Evolutionary conservation across 2,113 vertebrate species (phyloP), one percentile per base, ranked within the genome.

Genomic region (Pimephales promelas): DNA sequence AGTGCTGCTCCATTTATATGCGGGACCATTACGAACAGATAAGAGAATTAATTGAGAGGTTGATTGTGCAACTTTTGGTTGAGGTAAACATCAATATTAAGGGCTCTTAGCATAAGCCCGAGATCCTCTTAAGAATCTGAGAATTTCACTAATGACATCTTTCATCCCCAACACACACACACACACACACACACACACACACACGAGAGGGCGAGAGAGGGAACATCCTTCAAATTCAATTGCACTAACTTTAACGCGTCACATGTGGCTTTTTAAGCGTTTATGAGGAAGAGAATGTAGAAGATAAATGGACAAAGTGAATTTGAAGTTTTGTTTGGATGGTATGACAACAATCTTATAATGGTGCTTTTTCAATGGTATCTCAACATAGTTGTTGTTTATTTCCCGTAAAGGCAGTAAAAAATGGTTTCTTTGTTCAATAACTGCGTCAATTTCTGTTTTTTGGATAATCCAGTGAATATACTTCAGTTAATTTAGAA

Each of bases 111-210:
- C 20, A 31, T 80, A 80, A 80, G 24, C 61, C 61, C 22, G 26
- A 80, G 40, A 80, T 80, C 61, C 78, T 80, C 78, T 80, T 64
- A 80, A 52, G 78, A 66, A 80, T 52, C 43, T 0, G 5, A 66
- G 78, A 79, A 52, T 80, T 80, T 80, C 78, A 80, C 61, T 80
- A 80, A 80, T 80, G 78, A 80, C 78, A 26, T 66, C 43, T 66
- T 80, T 80, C 43, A 80, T 64, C 16, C 40, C 24, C 24, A 64
- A 18, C 14, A 62, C 57, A 45, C 24, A 45, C 76, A 31, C 28
- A n/a, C 49, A 34, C 18, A 34, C 9, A 22, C 43, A 47, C 6
- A 5, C 24, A 16, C 14, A 66, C 16, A 34, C 16, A 68, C 18
- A 68, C 31, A 10, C 64, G 20, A 71, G 20, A 24, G 14, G 49